Evolutionary conservation across 2,888 invertebrate genomes (phyloP).

Genomic region (Loripinus fragilis): DNA sequence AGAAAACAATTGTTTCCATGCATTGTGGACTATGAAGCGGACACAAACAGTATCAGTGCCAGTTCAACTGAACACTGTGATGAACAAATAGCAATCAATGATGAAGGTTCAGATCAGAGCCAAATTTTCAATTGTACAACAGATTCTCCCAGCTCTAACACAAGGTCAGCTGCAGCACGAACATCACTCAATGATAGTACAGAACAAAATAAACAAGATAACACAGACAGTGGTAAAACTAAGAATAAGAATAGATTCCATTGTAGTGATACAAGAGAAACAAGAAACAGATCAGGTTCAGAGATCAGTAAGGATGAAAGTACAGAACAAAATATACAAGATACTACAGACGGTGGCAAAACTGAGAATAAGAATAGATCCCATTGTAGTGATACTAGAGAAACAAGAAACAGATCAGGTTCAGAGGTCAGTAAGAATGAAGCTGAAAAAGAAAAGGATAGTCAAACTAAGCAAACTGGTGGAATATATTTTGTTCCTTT

Average conservation of each 20-base stretch:
- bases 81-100: background rate
- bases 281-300: background rate
- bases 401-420: background rate
- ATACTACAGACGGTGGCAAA: background rate
- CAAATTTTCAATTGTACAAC: background rate
- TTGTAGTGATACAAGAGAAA: background rate
- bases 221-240: background rate
- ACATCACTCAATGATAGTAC: background rate
- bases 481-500: conserved; percentile 45
- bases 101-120: background rate
- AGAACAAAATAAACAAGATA: background rate
- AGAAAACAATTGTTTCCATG: conserved; percentile 48
- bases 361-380: background rate
- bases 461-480: conserved; percentile 1
- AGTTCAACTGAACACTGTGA: background rate
- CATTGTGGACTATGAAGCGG: conserved; percentile 10
- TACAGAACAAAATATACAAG: conserved; percentile 3
- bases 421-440: background rate
- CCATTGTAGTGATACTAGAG: background rate
- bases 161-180: background rate
- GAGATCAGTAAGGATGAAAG: background rate
- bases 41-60: background rate
- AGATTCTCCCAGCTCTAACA: background rate
- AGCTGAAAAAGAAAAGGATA: conserved; percentile 7
- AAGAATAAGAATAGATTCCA: background rate